phyloP scores from a whole-genome alignment of 53 echinoderm and acorn worm species.

The Luidia sarsii region DNA sequence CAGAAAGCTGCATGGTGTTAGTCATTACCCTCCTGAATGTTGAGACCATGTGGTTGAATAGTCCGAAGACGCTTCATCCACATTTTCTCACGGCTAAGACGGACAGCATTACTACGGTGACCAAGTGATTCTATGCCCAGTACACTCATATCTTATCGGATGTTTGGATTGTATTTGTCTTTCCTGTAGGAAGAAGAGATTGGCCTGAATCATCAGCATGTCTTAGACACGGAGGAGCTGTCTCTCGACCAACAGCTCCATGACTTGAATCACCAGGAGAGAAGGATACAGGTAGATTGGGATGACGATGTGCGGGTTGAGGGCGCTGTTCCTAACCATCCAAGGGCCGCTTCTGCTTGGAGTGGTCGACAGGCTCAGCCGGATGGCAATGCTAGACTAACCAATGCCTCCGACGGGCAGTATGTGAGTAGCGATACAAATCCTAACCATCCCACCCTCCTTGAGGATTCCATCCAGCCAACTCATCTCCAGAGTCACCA shows the following conservation, averaged over 20 bases:
- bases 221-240: neutral
- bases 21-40: too few species aligned
- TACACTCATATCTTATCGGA: too few species aligned
- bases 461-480: neutral
- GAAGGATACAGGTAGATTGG: neutral
- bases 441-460: neutral
- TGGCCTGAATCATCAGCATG: neutral
- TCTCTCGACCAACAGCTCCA: neutral
- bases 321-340: neutral
- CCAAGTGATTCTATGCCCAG: too few species aligned
- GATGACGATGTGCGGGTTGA: neutral
- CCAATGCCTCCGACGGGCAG: neutral
- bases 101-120: too few species aligned
- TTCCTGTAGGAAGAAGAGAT: slow-evolving; percentile 15
- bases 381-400: neutral
- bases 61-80: too few species aligned
- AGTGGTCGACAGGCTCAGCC: neutral
- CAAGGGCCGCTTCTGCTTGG: too few species aligned
- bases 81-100: too few species aligned
- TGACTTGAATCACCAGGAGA: neutral
- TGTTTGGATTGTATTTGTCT: neutral
- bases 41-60: too few species aligned
- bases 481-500: neutral
- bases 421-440: neutral
- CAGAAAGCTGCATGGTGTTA: too few species aligned